A percentile compares a stretch with the other conserved stretches of the same genome.
Conservation (phyloP, 2,797 vertebrate species). For the Sebastes elongatus region DNA sequence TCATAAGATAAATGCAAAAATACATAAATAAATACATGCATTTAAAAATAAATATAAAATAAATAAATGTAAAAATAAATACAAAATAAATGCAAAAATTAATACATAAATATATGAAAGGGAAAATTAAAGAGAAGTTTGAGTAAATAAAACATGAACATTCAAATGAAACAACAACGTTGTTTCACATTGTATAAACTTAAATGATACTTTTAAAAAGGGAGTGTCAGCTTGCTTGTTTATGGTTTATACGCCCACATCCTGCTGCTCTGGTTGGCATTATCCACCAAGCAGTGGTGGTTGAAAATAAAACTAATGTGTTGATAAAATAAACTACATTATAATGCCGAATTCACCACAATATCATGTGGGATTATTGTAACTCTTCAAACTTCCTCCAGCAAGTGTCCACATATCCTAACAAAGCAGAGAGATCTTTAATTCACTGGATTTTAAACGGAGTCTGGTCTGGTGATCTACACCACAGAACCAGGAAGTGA, state of each 20-base stretch:
- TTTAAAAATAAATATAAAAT: too few species aligned
- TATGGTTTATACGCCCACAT: not conserved
- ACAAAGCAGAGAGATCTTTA: not conserved
- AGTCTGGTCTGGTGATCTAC: not conserved
- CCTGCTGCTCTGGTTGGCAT: too few species aligned
- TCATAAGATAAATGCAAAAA: too few species aligned
- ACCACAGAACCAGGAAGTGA: not conserved
- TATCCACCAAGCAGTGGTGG: not conserved
- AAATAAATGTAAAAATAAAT: too few species aligned
- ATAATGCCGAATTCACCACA: not conserved
- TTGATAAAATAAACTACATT: not conserved
- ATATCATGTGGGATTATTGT: not conserved
- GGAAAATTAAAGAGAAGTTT: not conserved
- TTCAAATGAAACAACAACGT: not conserved
- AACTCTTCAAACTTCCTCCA: fast-evolving
- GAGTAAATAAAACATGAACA: not conserved
- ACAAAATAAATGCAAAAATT: too few species aligned
- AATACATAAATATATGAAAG: not conserved
- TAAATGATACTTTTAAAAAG: too few species aligned
- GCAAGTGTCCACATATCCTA: fast-evolving
- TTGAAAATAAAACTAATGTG: not conserved
- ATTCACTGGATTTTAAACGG: not conserved
- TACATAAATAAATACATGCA: too few species aligned
- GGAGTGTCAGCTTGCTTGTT: too few species aligned
- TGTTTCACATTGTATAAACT: too few species aligned